Evolutionary conservation across 2,797 vertebrate species (phyloP), one percentile per base, ranked within the genome.

Genomic region (Gallinago stenura): DNA sequence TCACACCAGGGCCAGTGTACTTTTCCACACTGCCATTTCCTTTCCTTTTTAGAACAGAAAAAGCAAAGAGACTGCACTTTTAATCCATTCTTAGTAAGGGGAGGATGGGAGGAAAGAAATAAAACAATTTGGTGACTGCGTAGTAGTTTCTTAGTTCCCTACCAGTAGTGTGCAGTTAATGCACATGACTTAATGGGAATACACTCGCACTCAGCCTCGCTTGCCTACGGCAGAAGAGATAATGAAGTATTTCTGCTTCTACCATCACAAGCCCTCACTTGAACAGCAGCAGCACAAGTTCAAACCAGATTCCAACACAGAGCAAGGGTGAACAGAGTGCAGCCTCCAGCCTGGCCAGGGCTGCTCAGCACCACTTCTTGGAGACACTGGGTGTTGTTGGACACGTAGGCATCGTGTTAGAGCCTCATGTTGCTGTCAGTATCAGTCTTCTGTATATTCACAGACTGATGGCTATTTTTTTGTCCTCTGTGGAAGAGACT

Each of bases 181-280:
- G 78, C 68, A 78, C 33, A 15, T 53, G 83, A 87, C 60, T 95
- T 79, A 94, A 65, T 72, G 46, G 61, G 48, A 93, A 76, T 72
- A 37, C 72, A 62, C 61, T 95, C 91, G 84, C 57, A 65, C 76
- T 88, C 79, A 60, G 69, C 35, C 0, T 7, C 71, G 54, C 54
- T 94, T 53, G 66, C 88, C 85, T 61, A 28, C 0, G 10, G 91
- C 91, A 79, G 85, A 77, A 66, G 41, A 82, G 68, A 84, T 77
- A 94, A 87, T 64, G 66, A 93, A 77, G 58, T 91, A 83, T 58
- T 81, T 91, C 82, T 92, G 65, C 39, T 94, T 86, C 62, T 25
- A 25, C 31, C 33, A 26, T 69, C 58, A 30, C 62, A 88, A 90
- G 28, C n/a, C 39, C 68, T 87, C 66, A 64, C 89, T 80, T 71